A percentile compares a stretch with the other conserved stretches of the same genome.
Evolutionary conservation across 1,140 invertebrate genomes (phyloP).

Genomic region (Drosophila sucinea): DNA sequence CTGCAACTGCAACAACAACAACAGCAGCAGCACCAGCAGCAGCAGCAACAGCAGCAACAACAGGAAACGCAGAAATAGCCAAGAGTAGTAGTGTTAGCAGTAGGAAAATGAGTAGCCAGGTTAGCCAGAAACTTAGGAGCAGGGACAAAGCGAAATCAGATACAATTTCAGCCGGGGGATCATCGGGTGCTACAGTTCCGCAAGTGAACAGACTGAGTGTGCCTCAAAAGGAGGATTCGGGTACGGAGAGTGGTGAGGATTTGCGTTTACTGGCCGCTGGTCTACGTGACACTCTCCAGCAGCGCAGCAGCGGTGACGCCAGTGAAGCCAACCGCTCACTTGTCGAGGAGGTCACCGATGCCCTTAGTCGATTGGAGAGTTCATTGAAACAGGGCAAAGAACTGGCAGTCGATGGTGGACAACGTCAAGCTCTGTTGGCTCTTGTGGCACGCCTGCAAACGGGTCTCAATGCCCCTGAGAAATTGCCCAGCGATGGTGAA

Average conservation of each 20-base stretch:
- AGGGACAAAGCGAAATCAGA: constrained; percentile 47
- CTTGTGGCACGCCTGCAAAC: constrained; percentile 90
- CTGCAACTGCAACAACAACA: constrained; percentile 30
- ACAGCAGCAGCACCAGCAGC: constrained; percentile 38
- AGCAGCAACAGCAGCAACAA: constrained; percentile 28
- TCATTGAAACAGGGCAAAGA: constrained; percentile 86
- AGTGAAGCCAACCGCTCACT: constrained; percentile 83
- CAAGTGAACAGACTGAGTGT: constrained; percentile 68
- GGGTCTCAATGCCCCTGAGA: constrained; percentile 86
- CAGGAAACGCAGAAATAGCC: constrained; percentile 23
- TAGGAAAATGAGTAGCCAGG: constrained; percentile 62
- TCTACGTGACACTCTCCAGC: constrained; percentile 73
- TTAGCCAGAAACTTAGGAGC: constrained; percentile 57
- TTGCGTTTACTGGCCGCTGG: constrained; percentile 83
- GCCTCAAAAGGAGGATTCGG: constrained; percentile 85
- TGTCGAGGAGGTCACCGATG: constrained; percentile 90
- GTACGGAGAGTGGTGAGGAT: constrained; percentile 88
- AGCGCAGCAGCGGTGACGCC: constrained; percentile 52
- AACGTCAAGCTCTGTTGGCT: constrained; percentile 87
- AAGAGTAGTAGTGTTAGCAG: constrained; percentile 31
- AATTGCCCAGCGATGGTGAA: constrained; percentile 61
- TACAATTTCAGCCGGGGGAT: constrained; percentile 28
- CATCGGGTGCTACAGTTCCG: constrained; percentile 11
- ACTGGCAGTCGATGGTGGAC: constrained; percentile 84
- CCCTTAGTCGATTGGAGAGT: constrained; percentile 88